Conservation (phyloP, 2,797 vertebrate species). For the Vireo griseus region DNA sequence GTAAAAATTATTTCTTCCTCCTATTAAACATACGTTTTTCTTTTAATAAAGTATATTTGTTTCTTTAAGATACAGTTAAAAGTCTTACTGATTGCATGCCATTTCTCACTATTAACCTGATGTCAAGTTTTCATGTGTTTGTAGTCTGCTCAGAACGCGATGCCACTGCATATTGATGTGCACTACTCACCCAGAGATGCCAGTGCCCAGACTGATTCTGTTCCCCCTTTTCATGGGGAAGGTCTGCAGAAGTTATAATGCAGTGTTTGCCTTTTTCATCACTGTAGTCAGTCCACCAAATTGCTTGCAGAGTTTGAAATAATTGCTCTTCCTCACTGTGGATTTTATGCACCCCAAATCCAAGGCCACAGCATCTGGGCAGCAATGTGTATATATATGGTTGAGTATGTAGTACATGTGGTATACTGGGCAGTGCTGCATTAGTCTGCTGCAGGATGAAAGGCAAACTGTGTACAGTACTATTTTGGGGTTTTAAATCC, state of each 20-base stretch:
- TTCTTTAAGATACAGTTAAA: background rate
- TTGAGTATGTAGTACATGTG: background rate
- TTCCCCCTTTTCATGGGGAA: background rate
- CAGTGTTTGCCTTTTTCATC: background rate
- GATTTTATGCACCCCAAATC: background rate
- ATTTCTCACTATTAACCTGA: background rate
- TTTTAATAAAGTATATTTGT: background rate
- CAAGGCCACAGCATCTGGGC: background rate
- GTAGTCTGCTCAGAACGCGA: rapidly evolving
- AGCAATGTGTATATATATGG: background rate
- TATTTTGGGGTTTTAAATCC: background rate
- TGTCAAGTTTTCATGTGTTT: background rate
- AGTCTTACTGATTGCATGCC: background rate
- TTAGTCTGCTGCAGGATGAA: background rate
- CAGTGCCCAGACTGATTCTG: background rate
- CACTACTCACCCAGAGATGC: background rate
- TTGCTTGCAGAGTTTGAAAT: background rate
- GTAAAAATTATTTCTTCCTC: background rate
- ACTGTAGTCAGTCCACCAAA: background rate
- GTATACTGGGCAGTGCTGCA: background rate
- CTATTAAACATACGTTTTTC: background rate
- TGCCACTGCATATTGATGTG: rapidly evolving
- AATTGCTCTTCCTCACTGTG: background rate
- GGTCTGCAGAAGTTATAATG: background rate
- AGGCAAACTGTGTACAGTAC: background rate